Evolutionary conservation across 2,797 vertebrate species (phyloP), one percentile per base, ranked within the genome.

Genomic region (Falco concolor): DNA sequence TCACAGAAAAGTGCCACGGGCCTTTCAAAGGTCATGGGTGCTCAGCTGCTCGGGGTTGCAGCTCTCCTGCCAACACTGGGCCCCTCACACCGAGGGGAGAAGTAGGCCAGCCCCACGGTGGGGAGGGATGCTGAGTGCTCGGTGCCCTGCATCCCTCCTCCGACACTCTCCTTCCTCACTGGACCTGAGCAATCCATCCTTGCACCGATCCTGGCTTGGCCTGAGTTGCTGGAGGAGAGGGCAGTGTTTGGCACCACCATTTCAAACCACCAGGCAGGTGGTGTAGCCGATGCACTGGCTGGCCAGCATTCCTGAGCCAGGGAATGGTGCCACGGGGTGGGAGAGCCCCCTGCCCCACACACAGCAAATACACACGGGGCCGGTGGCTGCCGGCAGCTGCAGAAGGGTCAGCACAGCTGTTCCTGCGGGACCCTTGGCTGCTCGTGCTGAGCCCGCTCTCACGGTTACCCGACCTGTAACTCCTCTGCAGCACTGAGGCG

Each of bases 391-490:
- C 8, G 17, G 44, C 17, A 17, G 18, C 44, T 44, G 44, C 44
- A 44, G 44, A 49, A 38, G 38, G 22, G 6, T 13, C 68, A 56
- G 36, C 54, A 34, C 20, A 22, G 53, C 47, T 4, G 4, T 40
- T 56, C 30, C 56, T 28, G 19, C 22, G 5, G 44, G 21, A 56
- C 45, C 65, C 75, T 23, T 5, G 18, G 23, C 59, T 67, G 54
- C 67, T 76, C 24, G 2, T 8, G 59, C 42, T 40, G 69, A 68
- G 20, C 42, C 12, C 16, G 4, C 54, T 47, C 34, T 74, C 69
- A 5, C 3, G 32, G 49, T 69, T 38, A 27, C 23, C 10, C 8
- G 0, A 0, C 21, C 28, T 1, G 0, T 8, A 74, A 24, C n/a
- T 61, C 36, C n/a, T 23, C 75, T 5, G 5, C 74, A 73, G 40